Percentiles rank a stretch among this genome's conserved stretches.
phyloP scores from a whole-genome alignment of 53 echinoderm and acorn worm genomes.

The Holothuria leucospilota region DNA sequence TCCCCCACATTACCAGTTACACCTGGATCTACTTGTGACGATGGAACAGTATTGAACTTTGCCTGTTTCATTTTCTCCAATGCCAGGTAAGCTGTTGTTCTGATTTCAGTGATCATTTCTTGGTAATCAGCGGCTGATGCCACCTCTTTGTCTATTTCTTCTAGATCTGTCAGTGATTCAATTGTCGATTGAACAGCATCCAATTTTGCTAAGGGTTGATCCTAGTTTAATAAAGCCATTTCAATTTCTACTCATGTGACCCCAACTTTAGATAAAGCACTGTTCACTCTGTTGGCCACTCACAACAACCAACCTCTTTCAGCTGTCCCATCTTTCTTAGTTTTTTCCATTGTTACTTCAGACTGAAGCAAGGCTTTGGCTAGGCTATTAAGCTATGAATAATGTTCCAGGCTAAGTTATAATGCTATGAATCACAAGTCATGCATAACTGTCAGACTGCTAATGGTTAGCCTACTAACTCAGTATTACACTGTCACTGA shows the following conservation, averaged over 20 bases:
- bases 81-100: too few species aligned
- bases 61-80: neutral
- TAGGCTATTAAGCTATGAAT: too few species aligned
- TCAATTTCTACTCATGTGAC: neutral
- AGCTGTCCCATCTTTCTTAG: neutral
- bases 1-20: neutral
- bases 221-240: neutral
- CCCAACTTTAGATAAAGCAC: neutral
- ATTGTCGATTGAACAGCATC: neutral
- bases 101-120: neutral
- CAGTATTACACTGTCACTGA: too few species aligned
- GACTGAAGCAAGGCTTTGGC: too few species aligned
- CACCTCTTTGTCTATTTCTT: neutral
- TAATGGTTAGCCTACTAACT: too few species aligned
- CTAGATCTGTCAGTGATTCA: neutral
- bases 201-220: neutral
- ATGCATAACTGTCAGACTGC: too few species aligned
- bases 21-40: too few species aligned
- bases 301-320: slow-evolving; percentile 2
- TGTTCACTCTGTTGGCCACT: neutral
- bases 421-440: too few species aligned
- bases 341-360: too few species aligned
- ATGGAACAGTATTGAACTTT: too few species aligned
- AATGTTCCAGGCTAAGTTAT: too few species aligned
- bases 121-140: slow-evolving; percentile 6